A percentile compares a stretch with the other conserved stretches of the same genome.
Conservation (phyloP, 1,140 invertebrate species). For the Hormaphis cornu region DNA sequence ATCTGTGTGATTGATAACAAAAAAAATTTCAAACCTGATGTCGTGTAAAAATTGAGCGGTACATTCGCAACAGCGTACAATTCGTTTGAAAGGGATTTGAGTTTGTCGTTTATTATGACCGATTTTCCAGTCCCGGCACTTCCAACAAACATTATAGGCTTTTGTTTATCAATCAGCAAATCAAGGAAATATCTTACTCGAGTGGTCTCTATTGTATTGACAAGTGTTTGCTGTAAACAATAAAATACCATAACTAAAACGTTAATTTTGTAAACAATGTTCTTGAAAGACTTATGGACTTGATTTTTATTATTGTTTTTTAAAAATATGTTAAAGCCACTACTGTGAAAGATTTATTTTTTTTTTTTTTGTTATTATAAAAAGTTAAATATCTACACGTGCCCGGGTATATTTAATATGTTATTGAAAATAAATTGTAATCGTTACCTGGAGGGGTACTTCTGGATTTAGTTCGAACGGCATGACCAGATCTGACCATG, state of each 20-base stretch:
- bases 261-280: too few relatives aligned
- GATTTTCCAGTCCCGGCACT: constrained; percentile 79
- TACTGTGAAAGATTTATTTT: too few relatives aligned
- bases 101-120: constrained; percentile 72
- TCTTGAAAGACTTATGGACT: too few relatives aligned
- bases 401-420: too few relatives aligned
- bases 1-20: too few relatives aligned
- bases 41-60: constrained; percentile 93
- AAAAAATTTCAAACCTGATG: too few relatives aligned
- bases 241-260: neutral
- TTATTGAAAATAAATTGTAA: neutral
- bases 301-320: too few relatives aligned
- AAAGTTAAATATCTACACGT: too few relatives aligned
- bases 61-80: constrained; percentile 71
- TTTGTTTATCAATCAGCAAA: constrained; percentile 64
- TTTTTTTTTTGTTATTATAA: too few relatives aligned
- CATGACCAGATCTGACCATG: constrained; percentile 71
- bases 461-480: constrained; percentile 76
- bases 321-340: too few relatives aligned
- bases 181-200: constrained; percentile 84
- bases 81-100: constrained; percentile 62
- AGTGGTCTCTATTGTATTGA: constrained; percentile 82
- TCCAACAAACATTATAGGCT: constrained; percentile 86
- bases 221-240: constrained; percentile 56
- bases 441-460: constrained; percentile 65